Evolutionary conservation across 2,888 invertebrate genomes (phyloP), one percentile per base, ranked within the genome.

Genomic region (Macroteleia sp.): DNA sequence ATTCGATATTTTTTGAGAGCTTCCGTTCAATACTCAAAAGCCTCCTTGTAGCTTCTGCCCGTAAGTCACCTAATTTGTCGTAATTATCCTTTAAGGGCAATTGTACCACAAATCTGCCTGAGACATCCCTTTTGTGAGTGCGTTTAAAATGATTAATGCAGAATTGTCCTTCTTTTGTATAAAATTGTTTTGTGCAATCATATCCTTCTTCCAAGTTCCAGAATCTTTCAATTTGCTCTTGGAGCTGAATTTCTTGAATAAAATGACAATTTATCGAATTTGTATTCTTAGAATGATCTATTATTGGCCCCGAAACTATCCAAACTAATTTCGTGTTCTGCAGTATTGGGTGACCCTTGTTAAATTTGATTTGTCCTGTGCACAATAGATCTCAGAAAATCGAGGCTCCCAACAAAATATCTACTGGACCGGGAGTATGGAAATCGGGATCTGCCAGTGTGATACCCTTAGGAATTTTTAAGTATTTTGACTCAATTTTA

Each of bases 41-140:
- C 2, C 82, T 67, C 36, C 64, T 73, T 6, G 73, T 36, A 1
- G 78, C 81, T 10, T 25, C 42, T 3, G 16, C 12, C 9, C 67
- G 61, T 0, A 75, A 82, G 6, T 71, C 64, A 9, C 81, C 77
- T 3, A 82, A 28, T 20, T 73, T 30, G 16, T 9, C n/a, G 8
- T 32, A 39, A 19, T 52, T 28, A 1, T 54, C 30, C 16, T 71
- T 30, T n/a, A 39, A 10, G 1, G 73, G 77, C 4, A 80, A 50
- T 16, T 56, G 57, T 1, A 80, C 80, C 6, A 80, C 48, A 14
- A 66, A 74, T 32, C 74, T 42, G n/a, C 70, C 67, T 8, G 36
- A 28, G 1, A 10, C 1, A 28, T 71, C 52, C 9, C 57, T 61
- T 9, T 44, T 12, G 1, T 54, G 32, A 1, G 70, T 77, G 8